Base-by-base conservation (phyloP, 2,113 vertebrate species). In the Ceyx cyanopectus region DNA sequence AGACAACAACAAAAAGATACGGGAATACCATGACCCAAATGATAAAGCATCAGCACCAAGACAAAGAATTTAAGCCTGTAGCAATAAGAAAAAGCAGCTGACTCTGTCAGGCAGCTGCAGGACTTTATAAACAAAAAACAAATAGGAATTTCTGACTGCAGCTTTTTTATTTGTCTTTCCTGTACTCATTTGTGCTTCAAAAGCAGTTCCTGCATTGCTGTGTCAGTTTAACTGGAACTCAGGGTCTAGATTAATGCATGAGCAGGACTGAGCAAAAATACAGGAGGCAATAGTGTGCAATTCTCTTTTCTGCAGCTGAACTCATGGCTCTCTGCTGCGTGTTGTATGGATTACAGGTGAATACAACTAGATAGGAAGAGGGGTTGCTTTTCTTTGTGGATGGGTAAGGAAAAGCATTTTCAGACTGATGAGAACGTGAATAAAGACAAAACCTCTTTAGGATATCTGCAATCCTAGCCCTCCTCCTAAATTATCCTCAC, bases 61-160 rank as follows among this genome's bases (percentile, higher is more conserved):
- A 79, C 75, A 90, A 87, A 73, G 14, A 74, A 80, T 77, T 77
- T 67, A 82, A 93, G 56, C 48, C n/a, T 50, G 57, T 30, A 82
- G 81, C 76, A 89, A 91, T 58, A 90, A 74, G 95, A 75, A 65
- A 41, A 65, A 46, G 50, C 72, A 95, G 61, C n/a, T 70, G 75
- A 69, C n/a, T 51, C 48, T 43, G 26, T 32, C 27, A 93, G 58
- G 50, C 77, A 90, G 65, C 69, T 92, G 74, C 2, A 4, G 56
- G 67, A 89, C 26, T 87, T 93, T 40, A 80, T 63, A 83, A 92
- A 92, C 32, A 26, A 58, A 94, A 94, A 94, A 74, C 29, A 61
- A 94, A 93, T 2, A 40, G 20, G 41, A 81, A 87, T 81, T 91
- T 80, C 79, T 89, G 68, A 87, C 75, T 77, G 63, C 60, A 87